phyloP scores from a whole-genome alignment of 2,113 vertebrate genomes.

The Pleuronectes platessa region DNA sequence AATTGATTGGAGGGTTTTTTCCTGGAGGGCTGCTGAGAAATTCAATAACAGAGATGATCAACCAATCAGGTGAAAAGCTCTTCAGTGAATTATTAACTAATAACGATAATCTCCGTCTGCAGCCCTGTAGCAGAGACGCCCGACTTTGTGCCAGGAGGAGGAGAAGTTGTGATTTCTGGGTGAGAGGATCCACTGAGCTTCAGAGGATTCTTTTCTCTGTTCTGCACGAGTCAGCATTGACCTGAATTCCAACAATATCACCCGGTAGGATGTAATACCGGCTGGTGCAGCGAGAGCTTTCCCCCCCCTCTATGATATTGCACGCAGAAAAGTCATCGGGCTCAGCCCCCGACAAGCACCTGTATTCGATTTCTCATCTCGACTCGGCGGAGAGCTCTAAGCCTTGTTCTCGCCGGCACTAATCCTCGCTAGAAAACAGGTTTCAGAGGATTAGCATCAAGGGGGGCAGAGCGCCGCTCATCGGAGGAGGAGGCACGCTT shows the following conservation, averaged over 20 bases:
- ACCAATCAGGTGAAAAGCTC: neutral
- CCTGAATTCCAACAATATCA: conserved; percentile 77
- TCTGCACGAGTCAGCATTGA: conserved; percentile 77
- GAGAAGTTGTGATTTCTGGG: conserved; percentile 59
- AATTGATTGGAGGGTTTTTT: too few relatives aligned
- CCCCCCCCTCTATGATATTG: conserved; percentile 55
- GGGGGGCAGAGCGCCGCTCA: conserved; percentile 48
- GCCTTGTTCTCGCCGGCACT: conserved; percentile 78
- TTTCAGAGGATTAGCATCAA: conserved; percentile 83
- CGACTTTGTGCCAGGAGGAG: conserved; percentile 14
- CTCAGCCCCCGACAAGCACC: conserved; percentile 74
- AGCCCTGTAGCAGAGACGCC: conserved; percentile 6
- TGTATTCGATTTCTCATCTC: conserved; percentile 80
- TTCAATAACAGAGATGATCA: neutral
- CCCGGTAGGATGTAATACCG: conserved; percentile 72
- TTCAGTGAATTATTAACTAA: neutral
- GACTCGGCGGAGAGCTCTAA: conserved; percentile 73
- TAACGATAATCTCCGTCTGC: neutral
- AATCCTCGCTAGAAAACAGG: conserved; percentile 82
- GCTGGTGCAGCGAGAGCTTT: conserved; percentile 50
- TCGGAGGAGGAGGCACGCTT: conserved; percentile 31
- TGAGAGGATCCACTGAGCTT: conserved; percentile 62
- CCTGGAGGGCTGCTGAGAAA: neutral
- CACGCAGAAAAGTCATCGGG: conserved; percentile 67
- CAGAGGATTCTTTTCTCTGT: conserved; percentile 49